Base-by-base conservation (phyloP, 2,113 vertebrate species). In the Deroptyus accipitrinus region DNA sequence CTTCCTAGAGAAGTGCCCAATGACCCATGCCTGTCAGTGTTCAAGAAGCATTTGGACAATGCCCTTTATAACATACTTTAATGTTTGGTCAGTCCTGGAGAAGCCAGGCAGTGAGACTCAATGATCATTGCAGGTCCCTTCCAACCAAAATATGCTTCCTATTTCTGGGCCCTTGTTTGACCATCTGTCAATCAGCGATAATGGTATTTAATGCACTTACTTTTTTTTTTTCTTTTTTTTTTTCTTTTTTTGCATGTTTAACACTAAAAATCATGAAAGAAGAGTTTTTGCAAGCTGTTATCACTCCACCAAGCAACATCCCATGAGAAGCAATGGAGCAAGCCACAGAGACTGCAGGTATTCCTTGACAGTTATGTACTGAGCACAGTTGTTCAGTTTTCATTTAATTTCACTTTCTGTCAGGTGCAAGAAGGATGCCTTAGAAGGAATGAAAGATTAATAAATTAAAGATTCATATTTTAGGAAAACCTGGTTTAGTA, bases 391-490 rank as follows among this genome's bases (percentile, higher is more conserved):
- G 73, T 70, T 59, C 59, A 41, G 37, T n/a, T 88, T 85, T 92
- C 11, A 17, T 95, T 88, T 86, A 41, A 92, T 83, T 87, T 86
- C 9, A 41, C 14, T 86, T 90, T 44, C 73, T 84, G 42, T 31
- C 51, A 91, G 13, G 74, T 74, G 33, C 13, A 88, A 76, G 54
- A 67, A 83, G 3, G 63, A n/a, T 33, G 6, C 33, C 51, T 91
- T 83, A 70, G 31, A 79, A 85, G 24, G 39, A 94, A 76, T 59
- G 35, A 90, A 77, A 69, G 20, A 86, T 63, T 57, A 85, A 87
- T 46, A 78, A 93, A 89, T 52, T 49, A 72, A 85, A 73, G 24
- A 73, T 49, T 54, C 82, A 54, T 89, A 85, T 66, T 95, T 92
- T 72, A 79, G 17, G 28, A 87, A 90, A 77, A 59, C 6, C 6